Conservation (phyloP, 2,113 vertebrate genomes). For the Larimichthys polyactis region DNA sequence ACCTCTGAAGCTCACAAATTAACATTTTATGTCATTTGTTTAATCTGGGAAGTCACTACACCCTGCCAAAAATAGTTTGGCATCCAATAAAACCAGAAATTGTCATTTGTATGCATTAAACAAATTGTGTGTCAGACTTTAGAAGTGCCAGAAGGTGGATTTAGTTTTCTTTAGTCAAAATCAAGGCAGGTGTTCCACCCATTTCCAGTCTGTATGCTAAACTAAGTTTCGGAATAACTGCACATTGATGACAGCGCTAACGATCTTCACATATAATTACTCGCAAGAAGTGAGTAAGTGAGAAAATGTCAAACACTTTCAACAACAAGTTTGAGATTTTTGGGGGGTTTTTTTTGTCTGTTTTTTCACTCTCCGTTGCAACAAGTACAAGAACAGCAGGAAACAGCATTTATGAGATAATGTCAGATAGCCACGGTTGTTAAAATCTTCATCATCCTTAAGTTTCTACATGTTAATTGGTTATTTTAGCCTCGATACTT, state of each 20-base stretch:
- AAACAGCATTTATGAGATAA: neutral
- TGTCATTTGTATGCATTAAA: neutral
- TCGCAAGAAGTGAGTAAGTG: neutral
- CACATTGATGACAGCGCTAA: neutral
- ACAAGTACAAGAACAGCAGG: neutral
- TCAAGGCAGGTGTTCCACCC: neutral
- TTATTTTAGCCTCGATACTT: conserved; percentile 34
- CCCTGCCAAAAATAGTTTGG: neutral
- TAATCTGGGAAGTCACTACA: neutral
- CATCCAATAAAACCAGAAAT: neutral
- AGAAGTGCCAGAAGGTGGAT: neutral
- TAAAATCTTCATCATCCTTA: conserved; percentile 7
- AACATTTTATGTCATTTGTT: neutral
- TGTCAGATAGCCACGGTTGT: neutral
- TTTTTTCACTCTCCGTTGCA: neutral
- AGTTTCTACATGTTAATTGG: conserved; percentile 33
- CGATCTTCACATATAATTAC: neutral
- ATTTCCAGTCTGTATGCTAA: neutral
- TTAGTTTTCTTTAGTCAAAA: neutral
- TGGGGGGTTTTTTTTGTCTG: neutral
- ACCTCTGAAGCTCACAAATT: neutral
- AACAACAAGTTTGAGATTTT: no score
- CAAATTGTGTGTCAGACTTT: neutral
- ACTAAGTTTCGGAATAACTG: neutral
- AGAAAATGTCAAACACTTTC: neutral